Percentiles rank a stretch among this genome's conserved stretches.
Conservation (phyloP, 2,113 vertebrate species). For the Triplophysa rosa region DNA sequence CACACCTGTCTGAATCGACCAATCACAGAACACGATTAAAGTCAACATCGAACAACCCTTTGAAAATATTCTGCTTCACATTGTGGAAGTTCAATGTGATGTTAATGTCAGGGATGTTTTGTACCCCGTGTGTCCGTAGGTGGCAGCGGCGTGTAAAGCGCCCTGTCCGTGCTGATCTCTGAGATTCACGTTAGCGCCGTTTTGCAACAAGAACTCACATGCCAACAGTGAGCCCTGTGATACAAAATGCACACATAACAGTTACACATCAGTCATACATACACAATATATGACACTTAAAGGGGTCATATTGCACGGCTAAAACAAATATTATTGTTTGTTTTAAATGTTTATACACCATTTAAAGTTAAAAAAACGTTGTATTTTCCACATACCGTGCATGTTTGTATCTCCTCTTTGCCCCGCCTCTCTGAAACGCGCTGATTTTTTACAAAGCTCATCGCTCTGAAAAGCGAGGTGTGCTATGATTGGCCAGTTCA, state of each 20-base stretch:
- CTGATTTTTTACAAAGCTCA: too few relatives aligned
- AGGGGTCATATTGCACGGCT: too few relatives aligned
- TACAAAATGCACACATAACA: neutral
- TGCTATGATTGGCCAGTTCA: too few relatives aligned
- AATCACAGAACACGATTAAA: constrained; percentile 3
- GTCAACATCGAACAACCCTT: neutral
- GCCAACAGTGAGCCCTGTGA: constrained; percentile 71
- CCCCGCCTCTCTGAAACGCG: too few relatives aligned
- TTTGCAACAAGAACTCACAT: constrained; percentile 76
- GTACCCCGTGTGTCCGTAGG: constrained; percentile 75
- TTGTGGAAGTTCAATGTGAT: neutral
- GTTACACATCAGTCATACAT: neutral
- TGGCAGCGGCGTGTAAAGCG: constrained; percentile 72
- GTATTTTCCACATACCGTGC: too few relatives aligned
- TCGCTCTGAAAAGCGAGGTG: too few relatives aligned
- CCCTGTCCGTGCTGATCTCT: constrained; percentile 72
- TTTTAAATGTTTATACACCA: too few relatives aligned
- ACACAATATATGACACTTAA: neutral
- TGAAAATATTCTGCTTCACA: neutral
- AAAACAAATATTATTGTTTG: too few relatives aligned
- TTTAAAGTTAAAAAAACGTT: too few relatives aligned
- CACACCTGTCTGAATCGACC: constrained; percentile 71
- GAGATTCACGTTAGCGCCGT: constrained; percentile 73
- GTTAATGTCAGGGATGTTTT: neutral
- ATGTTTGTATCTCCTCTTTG: too few relatives aligned